These are phyloP conservation scores for Drosophila littoralis DNA, from an alignment of 1,140 invertebrate species.

Conservation along the genomic window DNA sequence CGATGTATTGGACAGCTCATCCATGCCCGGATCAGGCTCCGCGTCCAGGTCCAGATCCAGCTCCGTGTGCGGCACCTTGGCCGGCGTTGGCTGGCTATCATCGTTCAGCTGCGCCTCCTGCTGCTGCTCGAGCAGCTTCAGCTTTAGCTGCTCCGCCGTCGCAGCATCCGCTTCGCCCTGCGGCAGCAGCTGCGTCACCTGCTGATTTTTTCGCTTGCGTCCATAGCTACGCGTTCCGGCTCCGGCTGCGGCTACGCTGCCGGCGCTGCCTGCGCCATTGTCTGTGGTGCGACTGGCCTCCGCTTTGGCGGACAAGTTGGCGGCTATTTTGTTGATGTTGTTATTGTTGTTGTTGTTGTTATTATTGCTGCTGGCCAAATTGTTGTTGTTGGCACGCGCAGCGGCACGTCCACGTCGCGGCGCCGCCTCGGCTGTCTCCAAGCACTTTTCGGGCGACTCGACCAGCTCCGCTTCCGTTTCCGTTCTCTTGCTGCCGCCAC, in stretches of 20 bases:
- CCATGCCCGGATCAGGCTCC: constrained; percentile 57
- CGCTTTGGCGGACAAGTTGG: constrained; percentile 74
- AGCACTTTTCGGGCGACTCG: constrained; percentile 23
- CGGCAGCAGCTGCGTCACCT: constrained; percentile 59
- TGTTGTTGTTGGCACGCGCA: constrained; percentile 67
- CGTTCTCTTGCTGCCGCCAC: constrained; percentile 25
- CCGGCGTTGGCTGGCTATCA: constrained; percentile 53
- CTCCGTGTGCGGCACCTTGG: constrained; percentile 64
- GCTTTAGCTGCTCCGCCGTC: constrained; percentile 4
- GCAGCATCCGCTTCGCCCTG: background rate
- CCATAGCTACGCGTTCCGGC: constrained; percentile 69
- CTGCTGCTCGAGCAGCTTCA: constrained; percentile 10
- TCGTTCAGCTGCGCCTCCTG: constrained; percentile 34
- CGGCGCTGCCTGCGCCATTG: constrained; percentile 12
- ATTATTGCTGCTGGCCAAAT: constrained; percentile 66
- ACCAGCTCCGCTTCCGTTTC: constrained; percentile 48
- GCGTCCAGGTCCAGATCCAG: constrained; percentile 47
- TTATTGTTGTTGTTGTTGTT: constrained; percentile 73
- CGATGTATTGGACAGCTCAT: constrained; percentile 65
- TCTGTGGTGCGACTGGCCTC: constrained; percentile 60
- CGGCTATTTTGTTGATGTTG: constrained; percentile 80
- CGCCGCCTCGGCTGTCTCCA: background rate
- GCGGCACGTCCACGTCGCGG: constrained; percentile 62
- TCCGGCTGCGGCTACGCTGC: background rate
- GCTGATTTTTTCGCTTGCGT: constrained; percentile 81